phyloP scores from a whole-genome alignment of 2,888 invertebrate genomes.

The Tenthredo amoena region DNA sequence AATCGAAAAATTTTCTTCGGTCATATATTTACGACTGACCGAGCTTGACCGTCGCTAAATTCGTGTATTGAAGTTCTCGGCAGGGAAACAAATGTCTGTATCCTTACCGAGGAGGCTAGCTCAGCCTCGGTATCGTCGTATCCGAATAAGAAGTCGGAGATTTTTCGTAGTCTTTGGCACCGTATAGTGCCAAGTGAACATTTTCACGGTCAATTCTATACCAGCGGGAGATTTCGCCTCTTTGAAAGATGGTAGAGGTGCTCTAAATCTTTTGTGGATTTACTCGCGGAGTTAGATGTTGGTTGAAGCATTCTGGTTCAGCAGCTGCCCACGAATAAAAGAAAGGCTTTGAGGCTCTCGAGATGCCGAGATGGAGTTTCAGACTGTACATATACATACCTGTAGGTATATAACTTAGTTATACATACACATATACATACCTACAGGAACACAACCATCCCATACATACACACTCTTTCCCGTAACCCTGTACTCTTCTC shows the following conservation, averaged over 20 bases:
- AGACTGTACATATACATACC: conserved; percentile 8
- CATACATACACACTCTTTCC: conserved; percentile 5
- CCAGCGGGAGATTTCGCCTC: not conserved
- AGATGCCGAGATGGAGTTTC: conserved; percentile 27
- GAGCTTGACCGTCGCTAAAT: conserved; percentile 5
- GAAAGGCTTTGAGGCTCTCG: conserved; percentile 55
- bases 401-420: conserved; percentile 18
- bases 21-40: conserved; percentile 1
- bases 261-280: conserved; percentile 60
- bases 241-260: conserved; percentile 55
- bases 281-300: not conserved
- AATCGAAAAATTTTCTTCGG: not conserved
- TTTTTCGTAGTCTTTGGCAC: not conserved
- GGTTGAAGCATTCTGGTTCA: conserved; percentile 46
- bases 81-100: conserved; percentile 22
- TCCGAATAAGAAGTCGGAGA: not conserved
- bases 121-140: not conserved
- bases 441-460: not conserved
- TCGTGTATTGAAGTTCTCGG: not conserved
- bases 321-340: conserved; percentile 61
- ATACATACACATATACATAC: not conserved
- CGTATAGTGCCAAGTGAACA: conserved; percentile 32
- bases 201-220: conserved; percentile 35
- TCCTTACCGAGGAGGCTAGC: not conserved
- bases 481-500: not conserved